A percentile compares a stretch with the other conserved stretches of the same genome.
Evolutionary conservation across 2,113 vertebrate genomes (phyloP).

Genomic region (Protobothrops mucrosquamatus): DNA sequence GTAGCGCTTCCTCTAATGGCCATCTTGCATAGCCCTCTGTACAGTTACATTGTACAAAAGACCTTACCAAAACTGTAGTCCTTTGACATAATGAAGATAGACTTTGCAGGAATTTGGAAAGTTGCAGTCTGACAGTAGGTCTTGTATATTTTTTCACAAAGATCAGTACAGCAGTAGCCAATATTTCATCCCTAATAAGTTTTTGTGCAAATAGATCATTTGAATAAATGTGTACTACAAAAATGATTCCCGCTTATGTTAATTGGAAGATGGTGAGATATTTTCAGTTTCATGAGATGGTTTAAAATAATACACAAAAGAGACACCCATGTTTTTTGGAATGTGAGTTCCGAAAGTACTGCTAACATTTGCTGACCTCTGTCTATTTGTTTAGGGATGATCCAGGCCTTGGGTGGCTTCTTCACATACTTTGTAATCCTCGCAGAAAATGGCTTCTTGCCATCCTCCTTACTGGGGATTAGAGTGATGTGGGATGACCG

Average conservation of each 20-base stretch:
- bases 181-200: neutral
- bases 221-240: neutral
- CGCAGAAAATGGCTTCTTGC: constrained; percentile 80
- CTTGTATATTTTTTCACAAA: neutral
- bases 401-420: constrained; percentile 85
- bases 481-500: constrained; percentile 81
- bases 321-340: neutral
- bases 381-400: constrained; percentile 75
- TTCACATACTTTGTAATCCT: constrained; percentile 83
- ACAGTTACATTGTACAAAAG: neutral
- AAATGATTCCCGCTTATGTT: neutral
- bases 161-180: neutral
- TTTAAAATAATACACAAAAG: neutral
- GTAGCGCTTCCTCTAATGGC: neutral
- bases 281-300: neutral
- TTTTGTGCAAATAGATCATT: neutral
- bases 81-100: neutral
- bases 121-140: neutral
- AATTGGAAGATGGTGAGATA: neutral
- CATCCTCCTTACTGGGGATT: constrained; percentile 74
- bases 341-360: neutral
- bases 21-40: neutral
- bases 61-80: neutral
- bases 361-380: neutral
- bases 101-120: neutral